These are phyloP conservation scores for Enteromius trimaculatus DNA, from an alignment of 2,797 vertebrate species.

Conservation along the genomic window DNA sequence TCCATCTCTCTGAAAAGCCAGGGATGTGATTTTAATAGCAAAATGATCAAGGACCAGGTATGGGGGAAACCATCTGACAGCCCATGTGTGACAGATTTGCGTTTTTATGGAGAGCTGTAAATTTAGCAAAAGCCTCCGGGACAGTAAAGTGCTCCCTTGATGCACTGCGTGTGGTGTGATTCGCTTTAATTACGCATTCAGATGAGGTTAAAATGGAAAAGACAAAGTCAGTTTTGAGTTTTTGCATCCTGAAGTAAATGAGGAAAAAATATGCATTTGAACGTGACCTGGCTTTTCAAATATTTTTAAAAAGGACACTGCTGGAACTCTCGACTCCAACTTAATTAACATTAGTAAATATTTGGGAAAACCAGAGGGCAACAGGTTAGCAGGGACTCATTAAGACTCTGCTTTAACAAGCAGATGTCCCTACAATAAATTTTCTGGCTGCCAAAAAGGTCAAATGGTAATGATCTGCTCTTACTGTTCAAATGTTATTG, in stretches of 20 bases:
- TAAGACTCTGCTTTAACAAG: conserved; percentile 18
- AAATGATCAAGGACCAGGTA: conserved; percentile 70
- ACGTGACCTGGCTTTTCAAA: conserved; percentile 12
- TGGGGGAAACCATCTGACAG: conserved; percentile 67
- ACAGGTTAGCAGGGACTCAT: conserved; percentile 15
- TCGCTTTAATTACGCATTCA: conserved; percentile 76
- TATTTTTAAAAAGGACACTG: background rate
- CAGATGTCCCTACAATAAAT: background rate
- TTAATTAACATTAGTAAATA: conserved; percentile 35
- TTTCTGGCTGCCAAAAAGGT: conserved; percentile 5
- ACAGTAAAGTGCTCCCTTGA: conserved; percentile 73
- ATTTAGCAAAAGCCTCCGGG: conserved; percentile 71
- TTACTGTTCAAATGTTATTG: conserved; percentile 29
- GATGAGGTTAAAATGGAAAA: conserved; percentile 71
- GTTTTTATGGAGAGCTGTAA: conserved; percentile 75
- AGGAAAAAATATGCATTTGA: background rate
- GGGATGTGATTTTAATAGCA: conserved; percentile 64
- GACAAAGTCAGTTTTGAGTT: conserved; percentile 55
- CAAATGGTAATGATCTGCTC: conserved; percentile 18
- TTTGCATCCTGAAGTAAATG: conserved; percentile 36
- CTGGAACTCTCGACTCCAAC: conserved; percentile 2
- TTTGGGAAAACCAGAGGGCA: conserved; percentile 30
- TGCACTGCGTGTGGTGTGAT: conserved; percentile 69
- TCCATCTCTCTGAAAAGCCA: conserved; percentile 62
- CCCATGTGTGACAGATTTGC: conserved; percentile 71